Evolutionary conservation across 2,888 invertebrate genomes (phyloP), one percentile per base, ranked within the genome.

Genomic region (Prostheceraeus crozeri): DNA sequence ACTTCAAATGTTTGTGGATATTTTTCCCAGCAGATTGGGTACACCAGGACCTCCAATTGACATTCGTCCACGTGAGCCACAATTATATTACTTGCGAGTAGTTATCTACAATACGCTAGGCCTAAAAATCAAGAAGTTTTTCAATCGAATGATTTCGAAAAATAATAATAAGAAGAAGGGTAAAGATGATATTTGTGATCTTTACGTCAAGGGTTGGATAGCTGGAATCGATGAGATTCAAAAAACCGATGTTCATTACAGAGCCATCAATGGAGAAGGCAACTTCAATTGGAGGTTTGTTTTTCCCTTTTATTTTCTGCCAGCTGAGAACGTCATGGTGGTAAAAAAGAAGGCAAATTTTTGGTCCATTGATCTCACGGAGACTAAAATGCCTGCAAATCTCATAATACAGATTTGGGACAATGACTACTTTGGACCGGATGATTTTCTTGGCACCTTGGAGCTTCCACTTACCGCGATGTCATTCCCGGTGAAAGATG

Each of bases 401-500:
- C 14, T 36, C 16, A 27, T 57, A 6, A 36, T 57, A 3, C 57
- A 57, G 30, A 68, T 80, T 62, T 80, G 79, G 79, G 80, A 80
- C 67, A 80, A 80, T 68, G 79, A 80, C 69, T 77, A 77, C 63
- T 78, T 80, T 70, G 76, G 75, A 10, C 72, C 75, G 52, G 79
- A 80, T 68, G 73, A 75, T 57, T 75, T 77, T 68, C 68, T 79
- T 21, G 79, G 77, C 21, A 73, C 74, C 1, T 45, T 77, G 31
- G 74, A 76, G 62, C 76, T 90, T 62, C 87, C 89, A 72, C 76
- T 89, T 54, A 87, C 85, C 72, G 79, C 85, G 55, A 87, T 89
- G 77, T 87, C 88, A 0, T 82, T 86, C 19, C 89, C 89, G 0
- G 86, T 88, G 1, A 89, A 89, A 75, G 84, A 85, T 6, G 59